Evolutionary conservation across 2,888 invertebrate genomes (phyloP).

Genomic region (Campopleginae sp.): DNA sequence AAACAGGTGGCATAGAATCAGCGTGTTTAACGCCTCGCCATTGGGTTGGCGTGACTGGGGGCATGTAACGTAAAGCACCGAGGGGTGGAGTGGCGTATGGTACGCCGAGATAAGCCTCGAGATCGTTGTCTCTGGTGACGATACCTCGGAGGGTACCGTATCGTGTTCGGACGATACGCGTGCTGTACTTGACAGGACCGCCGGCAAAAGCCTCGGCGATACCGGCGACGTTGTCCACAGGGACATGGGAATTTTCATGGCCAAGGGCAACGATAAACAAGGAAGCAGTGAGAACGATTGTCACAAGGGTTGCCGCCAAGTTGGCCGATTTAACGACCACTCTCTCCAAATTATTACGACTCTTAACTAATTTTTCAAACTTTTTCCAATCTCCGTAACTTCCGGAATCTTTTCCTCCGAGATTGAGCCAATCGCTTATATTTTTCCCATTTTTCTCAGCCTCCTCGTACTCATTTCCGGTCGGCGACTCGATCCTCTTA

Average conservation of each 20-base stretch:
- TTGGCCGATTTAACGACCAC: background rate
- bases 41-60: slow-evolving; percentile 95
- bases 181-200: slow-evolving; percentile 91
- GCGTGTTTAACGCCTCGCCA: slow-evolving; percentile 93
- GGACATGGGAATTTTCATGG: background rate
- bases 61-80: slow-evolving; percentile 97
- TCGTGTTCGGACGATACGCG: slow-evolving; percentile 93
- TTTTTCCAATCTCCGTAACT: background rate
- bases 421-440: background rate
- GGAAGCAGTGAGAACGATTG: slow-evolving; percentile 12
- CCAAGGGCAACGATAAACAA: slow-evolving; percentile 12
- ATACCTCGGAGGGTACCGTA: slow-evolving; percentile 95
- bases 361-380: background rate
- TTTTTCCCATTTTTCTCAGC: background rate
- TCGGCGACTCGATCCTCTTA: background rate
- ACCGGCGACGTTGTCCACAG: background rate
- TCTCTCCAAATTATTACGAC: background rate
- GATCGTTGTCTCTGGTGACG: slow-evolving; percentile 93
- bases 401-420: background rate
- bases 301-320: background rate
- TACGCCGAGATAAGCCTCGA: slow-evolving; percentile 96
- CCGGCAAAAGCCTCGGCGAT: slow-evolving; percentile 83
- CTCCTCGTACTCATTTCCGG: background rate
- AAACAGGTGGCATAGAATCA: slow-evolving; percentile 93
- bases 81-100: slow-evolving; percentile 97